Conservation (phyloP, 2,888 invertebrate species). For the Monoplex corrugatus region DNA sequence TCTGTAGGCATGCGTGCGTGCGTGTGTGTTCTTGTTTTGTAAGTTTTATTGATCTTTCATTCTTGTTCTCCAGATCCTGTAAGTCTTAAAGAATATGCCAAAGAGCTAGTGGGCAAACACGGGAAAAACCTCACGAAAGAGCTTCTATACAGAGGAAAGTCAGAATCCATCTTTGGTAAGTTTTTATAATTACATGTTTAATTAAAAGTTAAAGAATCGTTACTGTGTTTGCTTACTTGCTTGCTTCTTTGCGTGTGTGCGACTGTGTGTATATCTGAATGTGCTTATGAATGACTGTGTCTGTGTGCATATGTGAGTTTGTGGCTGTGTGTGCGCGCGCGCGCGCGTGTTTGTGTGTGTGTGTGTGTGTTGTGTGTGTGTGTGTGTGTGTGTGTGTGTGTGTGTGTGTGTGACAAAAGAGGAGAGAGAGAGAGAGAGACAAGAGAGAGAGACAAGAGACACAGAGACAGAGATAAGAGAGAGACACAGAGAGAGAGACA, state of each 20-base stretch:
- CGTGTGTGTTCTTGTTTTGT: neutral
- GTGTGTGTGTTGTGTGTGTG: neutral
- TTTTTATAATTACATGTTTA: no score
- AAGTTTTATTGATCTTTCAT: neutral
- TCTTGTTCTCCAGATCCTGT: constrained; percentile 5
- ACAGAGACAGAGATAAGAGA: no score
- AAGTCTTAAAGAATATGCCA: constrained; percentile 37
- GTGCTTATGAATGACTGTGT: neutral
- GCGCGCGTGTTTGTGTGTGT: neutral
- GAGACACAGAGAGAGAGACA: no score
- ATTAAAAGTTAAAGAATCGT: no score
- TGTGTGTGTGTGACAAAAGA: neutral
- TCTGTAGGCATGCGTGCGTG: neutral
- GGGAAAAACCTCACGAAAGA: constrained; percentile 46
- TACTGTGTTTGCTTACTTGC: no score
- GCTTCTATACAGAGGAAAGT: constrained; percentile 40
- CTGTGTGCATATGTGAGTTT: neutral
- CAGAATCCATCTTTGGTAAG: constrained; percentile 40
- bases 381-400: neutral
- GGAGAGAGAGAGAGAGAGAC: no score
- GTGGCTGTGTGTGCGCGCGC: neutral
- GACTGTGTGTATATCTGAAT: neutral
- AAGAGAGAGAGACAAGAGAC: no score
- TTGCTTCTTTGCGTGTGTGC: no score
- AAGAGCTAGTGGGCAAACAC: constrained; percentile 22